Evolutionary conservation across 2,888 invertebrate species (phyloP).

Genomic region (Melanchra persicariae): DNA sequence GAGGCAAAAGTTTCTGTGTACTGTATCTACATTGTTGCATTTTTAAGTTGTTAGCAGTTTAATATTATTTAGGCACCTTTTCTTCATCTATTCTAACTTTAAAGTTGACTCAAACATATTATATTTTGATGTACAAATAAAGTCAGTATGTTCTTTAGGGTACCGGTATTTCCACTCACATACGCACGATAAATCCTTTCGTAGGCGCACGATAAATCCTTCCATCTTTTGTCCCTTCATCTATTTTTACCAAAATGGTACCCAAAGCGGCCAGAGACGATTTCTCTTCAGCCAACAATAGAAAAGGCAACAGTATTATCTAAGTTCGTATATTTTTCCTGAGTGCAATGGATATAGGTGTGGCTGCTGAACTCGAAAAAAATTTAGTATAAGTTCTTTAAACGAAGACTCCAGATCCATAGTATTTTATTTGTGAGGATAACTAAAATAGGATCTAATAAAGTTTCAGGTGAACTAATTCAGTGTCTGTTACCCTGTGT

Average conservation of each 20-base stretch:
- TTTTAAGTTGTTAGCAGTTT: too few relatives aligned
- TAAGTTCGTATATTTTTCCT: neutral
- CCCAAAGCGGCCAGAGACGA: constrained; percentile 14
- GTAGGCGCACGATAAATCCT: constrained; percentile 50
- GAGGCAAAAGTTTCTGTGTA: too few relatives aligned
- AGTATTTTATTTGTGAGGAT: neutral
- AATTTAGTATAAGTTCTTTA: neutral
- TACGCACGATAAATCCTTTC: constrained; percentile 41
- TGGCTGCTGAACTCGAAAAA: neutral
- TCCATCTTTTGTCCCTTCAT: constrained; percentile 52
- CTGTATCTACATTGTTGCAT: too few relatives aligned
- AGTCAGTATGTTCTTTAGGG: neutral
- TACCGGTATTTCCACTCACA: constrained; percentile 35
- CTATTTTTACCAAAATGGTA: constrained; percentile 48
- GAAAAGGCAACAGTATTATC: constrained; percentile 38
- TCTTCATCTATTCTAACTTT: neutral
- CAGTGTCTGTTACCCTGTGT: too few relatives aligned
- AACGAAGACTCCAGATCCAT: neutral
- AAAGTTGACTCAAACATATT: neutral
- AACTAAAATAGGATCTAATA: neutral
- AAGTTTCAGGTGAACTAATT: too few relatives aligned
- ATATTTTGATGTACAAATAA: neutral
- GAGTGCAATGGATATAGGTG: neutral
- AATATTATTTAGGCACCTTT: too few relatives aligned
- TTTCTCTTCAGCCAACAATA: constrained; percentile 33